Base-by-base conservation (phyloP, 2,888 invertebrate species). In the Drosophila austrosaltans region DNA sequence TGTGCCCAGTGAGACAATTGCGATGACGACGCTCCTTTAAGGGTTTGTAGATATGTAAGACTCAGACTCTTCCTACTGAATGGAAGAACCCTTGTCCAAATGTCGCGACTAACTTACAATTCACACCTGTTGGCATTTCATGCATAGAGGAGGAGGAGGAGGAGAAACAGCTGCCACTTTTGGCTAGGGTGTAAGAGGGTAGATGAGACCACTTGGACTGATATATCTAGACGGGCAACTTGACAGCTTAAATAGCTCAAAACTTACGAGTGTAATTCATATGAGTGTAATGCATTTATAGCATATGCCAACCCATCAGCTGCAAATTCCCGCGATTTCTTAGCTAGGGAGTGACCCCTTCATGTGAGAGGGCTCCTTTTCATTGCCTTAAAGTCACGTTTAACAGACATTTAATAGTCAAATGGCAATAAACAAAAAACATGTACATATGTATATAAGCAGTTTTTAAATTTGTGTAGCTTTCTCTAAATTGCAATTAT, bases 81-180 rank as follows among this genome's bases (percentile, higher is more conserved):
- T 10, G 12, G 40, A 58, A 39, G 64, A 69, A 63, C 64, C 63
- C 69, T 66, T 69, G 39, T n/a, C 53, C 58, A 28, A 30, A 48
- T 62, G 8, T 75, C 66, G 74, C 69, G 65, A 59, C 28, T 54
- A 67, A 57, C 60, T 70, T 69, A 76, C 69, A 74, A 72, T 81
- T 85, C 82, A 75, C 85, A 83, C 85, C 82, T 85, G 82, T 79
- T 82, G 69, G 66, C 71, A 69, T 69, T 77, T 66, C 48, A 48
- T 48, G 48, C 48, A 48, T 65, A 62, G 62, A 66, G 39, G 39
- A 57, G 39, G 39, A 57, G 57, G 39, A 57, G 57, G 62, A 66
- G 39, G 39, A 57, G 39, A 36, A 57, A 39, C 57, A 22, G 57
- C 57, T 30, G 30, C 32, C 48, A 30, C 48, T 58, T 62, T 32